Evolutionary conservation across 2,888 invertebrate species (phyloP).

Genomic region (Belgica antarctica): DNA sequence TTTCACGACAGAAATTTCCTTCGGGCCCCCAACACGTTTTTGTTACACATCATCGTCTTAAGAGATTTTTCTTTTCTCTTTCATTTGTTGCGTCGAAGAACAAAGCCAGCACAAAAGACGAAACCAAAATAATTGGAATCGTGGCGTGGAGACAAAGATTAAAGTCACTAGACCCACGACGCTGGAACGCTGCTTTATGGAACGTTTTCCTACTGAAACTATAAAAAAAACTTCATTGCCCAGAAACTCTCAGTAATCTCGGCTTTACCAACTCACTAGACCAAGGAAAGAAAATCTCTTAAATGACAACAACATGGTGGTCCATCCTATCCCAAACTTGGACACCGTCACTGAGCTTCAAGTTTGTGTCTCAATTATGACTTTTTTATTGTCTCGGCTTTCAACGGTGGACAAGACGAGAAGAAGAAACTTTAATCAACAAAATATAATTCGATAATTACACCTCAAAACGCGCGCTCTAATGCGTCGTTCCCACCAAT

Average conservation of each 20-base stretch:
- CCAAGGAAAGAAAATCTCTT: background rate
- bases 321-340: background rate
- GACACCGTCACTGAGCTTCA: background rate
- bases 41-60: background rate
- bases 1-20: background rate
- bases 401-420: background rate
- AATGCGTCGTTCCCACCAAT: background rate
- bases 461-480: constrained; percentile 24
- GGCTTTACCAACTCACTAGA: background rate
- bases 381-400: no score
- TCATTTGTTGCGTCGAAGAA: background rate
- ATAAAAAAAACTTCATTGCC: background rate
- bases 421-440: background rate
- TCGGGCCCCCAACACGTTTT: constrained; percentile 1
- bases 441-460: constrained; percentile 41
- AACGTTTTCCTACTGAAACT: background rate
- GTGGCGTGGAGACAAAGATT: background rate
- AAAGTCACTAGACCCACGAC: constrained; percentile 11
- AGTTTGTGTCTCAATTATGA: constrained; percentile 28
- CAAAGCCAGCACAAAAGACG: background rate
- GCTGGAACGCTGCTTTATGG: background rate
- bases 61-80: background rate
- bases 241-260: constrained; percentile 8
- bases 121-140: constrained; percentile 12
- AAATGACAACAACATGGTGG: constrained; percentile 17